Percentiles rank a stretch among this genome's conserved stretches.
These are phyloP conservation scores for Sarcophaga peregrina DNA, from an alignment of 1,140 invertebrate genomes.

Conservation along the genomic window DNA sequence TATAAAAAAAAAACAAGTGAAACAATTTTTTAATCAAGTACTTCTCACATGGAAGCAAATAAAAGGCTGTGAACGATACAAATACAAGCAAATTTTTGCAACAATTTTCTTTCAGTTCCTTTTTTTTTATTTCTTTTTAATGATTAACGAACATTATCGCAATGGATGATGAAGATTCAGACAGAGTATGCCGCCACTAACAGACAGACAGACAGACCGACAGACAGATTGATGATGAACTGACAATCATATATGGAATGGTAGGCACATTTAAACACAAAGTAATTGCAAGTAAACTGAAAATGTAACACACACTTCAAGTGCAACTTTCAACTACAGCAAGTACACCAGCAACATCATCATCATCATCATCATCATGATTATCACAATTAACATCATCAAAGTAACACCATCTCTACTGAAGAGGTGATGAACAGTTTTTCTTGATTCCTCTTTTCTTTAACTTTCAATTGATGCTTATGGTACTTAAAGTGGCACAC, in stretches of 20 bases:
- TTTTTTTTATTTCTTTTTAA: neutral
- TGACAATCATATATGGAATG: too few species aligned
- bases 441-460: too few species aligned
- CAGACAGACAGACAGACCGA: neutral
- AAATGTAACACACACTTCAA: neutral
- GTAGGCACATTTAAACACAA: neutral
- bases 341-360: neutral
- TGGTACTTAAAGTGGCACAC: too few species aligned
- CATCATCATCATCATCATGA: too few species aligned
- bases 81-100: neutral
- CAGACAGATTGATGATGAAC: neutral
- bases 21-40: slow-evolving; percentile 11
- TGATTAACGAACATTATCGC: slow-evolving; percentile 11
- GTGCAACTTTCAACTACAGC: neutral
- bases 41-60: slow-evolving; percentile 8
- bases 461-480: too few species aligned
- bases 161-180: neutral
- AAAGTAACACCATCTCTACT: neutral
- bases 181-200: neutral
- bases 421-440: too few species aligned
- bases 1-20: too few species aligned
- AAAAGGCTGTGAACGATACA: slow-evolving; percentile 2
- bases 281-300: slow-evolving; percentile 9
- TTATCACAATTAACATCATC: neutral
- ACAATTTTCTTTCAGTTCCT: neutral